A percentile compares a stretch with the other conserved stretches of the same genome.
phyloP scores from a whole-genome alignment of 2,888 invertebrate genomes.

The Meliscaeva auricollis region DNA sequence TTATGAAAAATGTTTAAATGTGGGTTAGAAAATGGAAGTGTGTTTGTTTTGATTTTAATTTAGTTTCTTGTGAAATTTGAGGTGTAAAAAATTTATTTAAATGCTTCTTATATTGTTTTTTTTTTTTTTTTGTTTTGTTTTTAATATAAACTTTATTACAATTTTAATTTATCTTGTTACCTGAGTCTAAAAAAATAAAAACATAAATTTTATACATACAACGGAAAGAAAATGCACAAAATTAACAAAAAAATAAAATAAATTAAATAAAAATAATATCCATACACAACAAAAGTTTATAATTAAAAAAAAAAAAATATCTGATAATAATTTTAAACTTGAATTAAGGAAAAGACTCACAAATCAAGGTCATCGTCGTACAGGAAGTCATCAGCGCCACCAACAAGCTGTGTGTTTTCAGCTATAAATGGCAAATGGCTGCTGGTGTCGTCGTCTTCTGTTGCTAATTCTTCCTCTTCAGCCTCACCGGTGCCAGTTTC shows the following conservation, averaged over 20 bases:
- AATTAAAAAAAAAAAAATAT: conserved; percentile 39
- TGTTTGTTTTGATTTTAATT: conserved; percentile 3
- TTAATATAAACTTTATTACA: conserved; percentile 57
- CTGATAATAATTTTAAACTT: conserved; percentile 41
- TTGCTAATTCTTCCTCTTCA: conserved; percentile 76
- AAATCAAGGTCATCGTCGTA: conserved; percentile 82
- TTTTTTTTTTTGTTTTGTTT: conserved; percentile 10
- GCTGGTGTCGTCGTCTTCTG: conserved; percentile 79
- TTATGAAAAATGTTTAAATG: conserved; percentile 26
- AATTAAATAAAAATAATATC: conserved; percentile 48
- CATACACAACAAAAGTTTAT: conserved; percentile 68
- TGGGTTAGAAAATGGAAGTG: conserved; percentile 27
- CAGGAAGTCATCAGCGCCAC: conserved; percentile 80
- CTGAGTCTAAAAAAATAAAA: conserved; percentile 63
- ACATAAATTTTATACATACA: conserved; percentile 49
- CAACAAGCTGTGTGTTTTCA: conserved; percentile 78
- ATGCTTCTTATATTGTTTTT: conserved; percentile 47
- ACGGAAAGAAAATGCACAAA: conserved; percentile 58
- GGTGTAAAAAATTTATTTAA: conserved; percentile 36
- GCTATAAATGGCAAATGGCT: conserved; percentile 76
- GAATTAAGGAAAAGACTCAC: conserved; percentile 80
- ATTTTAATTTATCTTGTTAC: conserved; percentile 43
- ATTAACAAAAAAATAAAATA: conserved; percentile 26
- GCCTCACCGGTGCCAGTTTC: conserved; percentile 73
- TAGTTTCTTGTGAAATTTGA: conserved; percentile 19